A percentile compares a stretch with the other conserved stretches of the same genome.
phyloP scores from a whole-genome alignment of 2,797 vertebrate genomes.

The Myotis pilosus region DNA sequence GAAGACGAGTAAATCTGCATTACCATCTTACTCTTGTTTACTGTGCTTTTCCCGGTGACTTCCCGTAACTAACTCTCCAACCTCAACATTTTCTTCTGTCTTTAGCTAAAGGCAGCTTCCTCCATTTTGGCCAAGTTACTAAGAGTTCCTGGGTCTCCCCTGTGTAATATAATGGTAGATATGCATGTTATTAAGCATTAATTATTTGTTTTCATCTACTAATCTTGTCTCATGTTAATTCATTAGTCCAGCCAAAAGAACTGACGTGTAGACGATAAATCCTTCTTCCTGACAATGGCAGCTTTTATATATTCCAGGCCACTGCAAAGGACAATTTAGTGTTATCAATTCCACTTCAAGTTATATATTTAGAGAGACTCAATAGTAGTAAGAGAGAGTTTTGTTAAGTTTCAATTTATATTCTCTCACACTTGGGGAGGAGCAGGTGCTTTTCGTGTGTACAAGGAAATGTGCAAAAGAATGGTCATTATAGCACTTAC shows the following conservation, averaged over 20 bases:
- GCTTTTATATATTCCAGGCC: background rate
- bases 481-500: background rate
- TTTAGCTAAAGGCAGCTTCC: background rate
- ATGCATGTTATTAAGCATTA: background rate
- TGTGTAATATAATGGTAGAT: background rate
- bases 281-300: background rate
- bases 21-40: background rate
- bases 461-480: background rate
- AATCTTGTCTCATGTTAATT: background rate
- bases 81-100: too few relatives aligned
- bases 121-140: background rate
- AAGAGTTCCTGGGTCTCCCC: background rate
- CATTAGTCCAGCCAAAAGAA: background rate
- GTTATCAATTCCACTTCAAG: background rate
- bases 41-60: background rate
- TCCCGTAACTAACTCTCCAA: background rate
- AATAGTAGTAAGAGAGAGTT: too few relatives aligned
- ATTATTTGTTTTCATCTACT: background rate
- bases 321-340: background rate
- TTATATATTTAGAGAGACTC: background rate
- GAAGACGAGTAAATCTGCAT: background rate
- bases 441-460: background rate
- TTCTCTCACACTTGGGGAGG: too few relatives aligned
- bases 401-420: too few relatives aligned
- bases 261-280: background rate